phyloP scores from a whole-genome alignment of 2,113 vertebrate genomes.

The Hyperopisus bebe region DNA sequence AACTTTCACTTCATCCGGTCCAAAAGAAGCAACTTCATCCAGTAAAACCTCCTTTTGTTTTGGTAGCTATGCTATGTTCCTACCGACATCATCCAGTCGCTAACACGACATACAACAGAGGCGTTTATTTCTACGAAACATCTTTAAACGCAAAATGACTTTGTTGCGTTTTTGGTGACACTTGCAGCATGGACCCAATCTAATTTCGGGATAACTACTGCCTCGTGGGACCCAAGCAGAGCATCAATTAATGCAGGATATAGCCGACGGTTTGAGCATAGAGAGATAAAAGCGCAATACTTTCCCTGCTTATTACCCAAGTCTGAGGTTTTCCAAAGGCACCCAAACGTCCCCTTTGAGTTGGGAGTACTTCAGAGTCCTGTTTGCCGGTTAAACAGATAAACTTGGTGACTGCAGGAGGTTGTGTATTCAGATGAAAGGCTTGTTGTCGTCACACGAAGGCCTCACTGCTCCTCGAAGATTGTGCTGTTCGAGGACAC shows the following conservation, averaged over 20 bases:
- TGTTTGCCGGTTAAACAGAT: not conserved
- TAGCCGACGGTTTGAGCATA: not conserved
- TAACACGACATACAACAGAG: not conserved
- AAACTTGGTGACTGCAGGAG: not conserved
- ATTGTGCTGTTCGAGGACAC: not conserved
- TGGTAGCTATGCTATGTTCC: not conserved
- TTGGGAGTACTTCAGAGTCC: not conserved
- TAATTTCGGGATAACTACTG: not conserved
- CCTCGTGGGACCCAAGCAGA: conserved; percentile 3
- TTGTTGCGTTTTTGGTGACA: not conserved
- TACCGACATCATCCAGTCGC: not conserved
- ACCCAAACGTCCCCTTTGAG: not conserved
- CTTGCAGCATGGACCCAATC: not conserved
- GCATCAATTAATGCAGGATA: conserved; percentile 10
- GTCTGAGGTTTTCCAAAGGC: not conserved
- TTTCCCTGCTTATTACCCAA: not conserved
- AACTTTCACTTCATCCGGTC: not conserved
- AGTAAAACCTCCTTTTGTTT: not conserved
- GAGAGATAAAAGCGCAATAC: not conserved
- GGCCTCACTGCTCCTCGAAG: not conserved
- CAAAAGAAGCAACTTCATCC: not conserved
- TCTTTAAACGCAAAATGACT: not conserved
- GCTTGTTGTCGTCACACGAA: not conserved
- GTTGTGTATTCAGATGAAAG: conserved; percentile 10
- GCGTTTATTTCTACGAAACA: not conserved